These are phyloP conservation scores for Frankliniella intonsa DNA, from an alignment of 2,888 invertebrate genomes.

Conservation along the genomic window DNA sequence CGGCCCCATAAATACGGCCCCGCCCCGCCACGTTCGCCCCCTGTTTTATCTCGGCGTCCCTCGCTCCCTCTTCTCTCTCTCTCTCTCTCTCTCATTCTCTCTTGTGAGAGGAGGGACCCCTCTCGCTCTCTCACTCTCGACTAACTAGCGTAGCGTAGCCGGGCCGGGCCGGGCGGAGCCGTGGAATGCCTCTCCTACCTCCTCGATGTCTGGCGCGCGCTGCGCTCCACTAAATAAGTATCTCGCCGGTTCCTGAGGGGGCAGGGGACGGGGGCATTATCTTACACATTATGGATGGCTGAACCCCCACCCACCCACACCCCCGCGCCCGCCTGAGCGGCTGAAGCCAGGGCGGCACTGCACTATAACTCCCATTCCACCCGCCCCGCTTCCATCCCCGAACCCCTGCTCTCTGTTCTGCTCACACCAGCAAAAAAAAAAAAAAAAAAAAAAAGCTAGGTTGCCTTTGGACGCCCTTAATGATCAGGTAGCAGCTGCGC, in stretches of 20 bases:
- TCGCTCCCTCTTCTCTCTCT: neutral
- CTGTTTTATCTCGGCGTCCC: no score
- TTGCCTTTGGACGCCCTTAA: neutral
- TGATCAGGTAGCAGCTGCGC: no score
- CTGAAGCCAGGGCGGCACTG: no score
- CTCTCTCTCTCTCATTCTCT: neutral
- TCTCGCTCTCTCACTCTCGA: no score
- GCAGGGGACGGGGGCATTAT: neutral
- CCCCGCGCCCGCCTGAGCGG: no score
- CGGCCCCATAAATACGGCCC: no score
- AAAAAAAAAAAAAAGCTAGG: neutral
- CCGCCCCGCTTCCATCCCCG: no score
- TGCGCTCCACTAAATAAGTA: neutral
- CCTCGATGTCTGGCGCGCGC: neutral
- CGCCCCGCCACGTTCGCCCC: no score
- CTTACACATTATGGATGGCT: constrained; percentile 10
- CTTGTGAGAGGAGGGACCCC: neutral
- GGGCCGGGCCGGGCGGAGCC: neutral
- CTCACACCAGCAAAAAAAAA: neutral
- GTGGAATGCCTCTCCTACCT: neutral
- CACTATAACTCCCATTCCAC: no score
- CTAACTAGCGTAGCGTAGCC: neutral
- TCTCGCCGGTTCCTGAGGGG: neutral
- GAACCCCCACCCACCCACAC: neutral
- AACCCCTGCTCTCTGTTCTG: no score